Evolutionary conservation across 2,888 invertebrate species (phyloP).

Genomic region (Amiota minor): DNA sequence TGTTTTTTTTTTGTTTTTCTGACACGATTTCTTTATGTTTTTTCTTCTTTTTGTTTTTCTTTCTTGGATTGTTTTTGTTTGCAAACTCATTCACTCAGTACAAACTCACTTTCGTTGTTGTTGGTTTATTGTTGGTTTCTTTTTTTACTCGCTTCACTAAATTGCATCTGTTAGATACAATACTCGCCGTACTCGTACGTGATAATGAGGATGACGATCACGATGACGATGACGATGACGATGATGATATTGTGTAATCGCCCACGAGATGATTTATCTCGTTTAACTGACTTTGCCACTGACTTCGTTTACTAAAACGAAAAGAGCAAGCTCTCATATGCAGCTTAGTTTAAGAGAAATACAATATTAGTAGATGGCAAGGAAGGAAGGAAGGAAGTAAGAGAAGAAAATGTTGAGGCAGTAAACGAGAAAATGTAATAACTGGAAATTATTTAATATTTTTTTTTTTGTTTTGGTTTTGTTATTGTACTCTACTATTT

Average conservation of each 20-base stretch:
- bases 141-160: constrained; percentile 26
- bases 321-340: constrained; percentile 15
- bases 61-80: constrained; percentile 25
- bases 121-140: constrained; percentile 5
- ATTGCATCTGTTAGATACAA: constrained; percentile 12
- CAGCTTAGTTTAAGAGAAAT: not conserved
- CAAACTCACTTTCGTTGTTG: constrained; percentile 25
- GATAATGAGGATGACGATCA: too few relatives aligned
- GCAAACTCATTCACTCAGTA: constrained; percentile 18
- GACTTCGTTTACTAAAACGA: constrained; percentile 42
- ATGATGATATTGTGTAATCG: constrained; percentile 60
- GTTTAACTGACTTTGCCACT: constrained; percentile 51
- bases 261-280: constrained; percentile 64
- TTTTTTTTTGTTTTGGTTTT: constrained; percentile 32
- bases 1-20: constrained; percentile 18
- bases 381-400: constrained; percentile 40
- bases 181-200: constrained; percentile 27
- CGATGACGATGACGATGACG: constrained; percentile 34
- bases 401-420: not conserved
- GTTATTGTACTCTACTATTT: not conserved
- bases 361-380: constrained; percentile 39
- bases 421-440: constrained; percentile 51
- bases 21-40: not conserved
- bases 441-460: constrained; percentile 48
- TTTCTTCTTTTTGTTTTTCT: constrained; percentile 34